Evolutionary conservation across 2,888 invertebrate species (phyloP).

Genomic region (Osmoderma eremita): DNA sequence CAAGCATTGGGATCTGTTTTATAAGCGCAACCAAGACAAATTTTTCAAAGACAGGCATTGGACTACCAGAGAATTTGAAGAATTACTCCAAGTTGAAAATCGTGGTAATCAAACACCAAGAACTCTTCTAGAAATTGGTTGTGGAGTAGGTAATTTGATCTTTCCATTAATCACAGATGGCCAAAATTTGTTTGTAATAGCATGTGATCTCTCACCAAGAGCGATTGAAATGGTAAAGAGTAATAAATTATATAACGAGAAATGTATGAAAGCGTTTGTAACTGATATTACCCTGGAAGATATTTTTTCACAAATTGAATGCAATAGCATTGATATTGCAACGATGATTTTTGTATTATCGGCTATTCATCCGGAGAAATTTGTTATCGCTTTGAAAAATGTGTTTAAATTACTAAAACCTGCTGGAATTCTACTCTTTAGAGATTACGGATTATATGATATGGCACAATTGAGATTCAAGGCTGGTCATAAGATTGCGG

Average conservation of each 20-base stretch:
- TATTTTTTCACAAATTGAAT: conserved; percentile 68
- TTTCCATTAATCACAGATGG: conserved; percentile 89
- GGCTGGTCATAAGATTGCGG: conserved; percentile 89
- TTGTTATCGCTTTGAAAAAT: conserved; percentile 71
- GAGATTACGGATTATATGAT: conserved; percentile 96
- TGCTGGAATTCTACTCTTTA: conserved; percentile 84
- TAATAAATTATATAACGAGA: conserved; percentile 73
- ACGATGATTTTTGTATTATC: conserved; percentile 96
- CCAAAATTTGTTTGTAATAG: conserved; percentile 77
- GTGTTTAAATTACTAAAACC: conserved; percentile 74
- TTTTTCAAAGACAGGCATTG: conserved; percentile 97
- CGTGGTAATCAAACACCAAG: conserved; percentile 58
- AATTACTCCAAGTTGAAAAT: conserved; percentile 70
- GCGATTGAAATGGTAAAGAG: conserved; percentile 87
- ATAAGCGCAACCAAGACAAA: conserved; percentile 91
- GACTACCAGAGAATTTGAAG: conserved; percentile 94
- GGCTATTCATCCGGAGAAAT: conserved; percentile 90
- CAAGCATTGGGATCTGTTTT: conserved; percentile 96
- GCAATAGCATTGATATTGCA: conserved; percentile 76
- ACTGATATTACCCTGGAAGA: conserved; percentile 82
- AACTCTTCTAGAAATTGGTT: conserved; percentile 84
- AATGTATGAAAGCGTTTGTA: conserved; percentile 80
- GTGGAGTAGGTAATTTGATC: conserved; percentile 97
- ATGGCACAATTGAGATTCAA: conserved; percentile 96
- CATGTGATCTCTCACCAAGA: conserved; percentile 93